phyloP scores from a whole-genome alignment of 2,888 invertebrate genomes.

The Acleris emargana region DNA sequence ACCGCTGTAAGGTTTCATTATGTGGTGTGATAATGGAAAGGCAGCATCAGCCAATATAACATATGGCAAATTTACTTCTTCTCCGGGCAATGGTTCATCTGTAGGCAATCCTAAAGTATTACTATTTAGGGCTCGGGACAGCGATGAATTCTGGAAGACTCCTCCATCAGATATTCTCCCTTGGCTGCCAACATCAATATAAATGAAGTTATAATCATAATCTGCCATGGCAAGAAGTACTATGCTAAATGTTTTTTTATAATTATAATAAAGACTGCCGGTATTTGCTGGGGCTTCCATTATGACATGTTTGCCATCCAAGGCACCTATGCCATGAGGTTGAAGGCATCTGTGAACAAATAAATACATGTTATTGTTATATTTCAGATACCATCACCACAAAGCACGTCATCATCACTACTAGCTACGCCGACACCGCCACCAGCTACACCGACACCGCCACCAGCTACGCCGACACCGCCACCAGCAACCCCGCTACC shows the following conservation, averaged over 20 bases:
- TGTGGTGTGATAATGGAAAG: constrained; percentile 38
- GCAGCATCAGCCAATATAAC: constrained; percentile 40
- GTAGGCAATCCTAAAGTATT: constrained; percentile 41
- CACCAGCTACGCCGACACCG: too few relatives aligned
- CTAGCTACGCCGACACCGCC: background rate
- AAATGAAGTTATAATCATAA: constrained; percentile 40
- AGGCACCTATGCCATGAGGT: constrained; percentile 1
- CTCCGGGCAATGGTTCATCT: constrained; percentile 41
- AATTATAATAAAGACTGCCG: constrained; percentile 39
- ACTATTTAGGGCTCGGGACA: constrained; percentile 39
- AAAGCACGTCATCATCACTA: constrained; percentile 5
- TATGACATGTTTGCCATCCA: constrained; percentile 42
- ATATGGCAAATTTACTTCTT: constrained; percentile 37
- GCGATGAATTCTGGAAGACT: constrained; percentile 40
- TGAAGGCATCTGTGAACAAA: constrained; percentile 7
- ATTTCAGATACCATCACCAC: constrained; percentile 5
- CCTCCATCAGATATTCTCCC: constrained; percentile 44
- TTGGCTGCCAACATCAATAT: constrained; percentile 38
- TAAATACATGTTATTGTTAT: constrained; percentile 6
- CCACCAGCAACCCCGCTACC: too few relatives aligned
- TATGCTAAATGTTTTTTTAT: constrained; percentile 39
- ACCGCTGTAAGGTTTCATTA: constrained; percentile 44
- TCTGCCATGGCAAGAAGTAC: constrained; percentile 36
- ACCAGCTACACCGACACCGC: too few relatives aligned
- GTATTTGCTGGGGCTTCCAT: constrained; percentile 38